Base-by-base conservation (phyloP, 2,113 vertebrate genomes). In the Panthera tigris region DNA sequence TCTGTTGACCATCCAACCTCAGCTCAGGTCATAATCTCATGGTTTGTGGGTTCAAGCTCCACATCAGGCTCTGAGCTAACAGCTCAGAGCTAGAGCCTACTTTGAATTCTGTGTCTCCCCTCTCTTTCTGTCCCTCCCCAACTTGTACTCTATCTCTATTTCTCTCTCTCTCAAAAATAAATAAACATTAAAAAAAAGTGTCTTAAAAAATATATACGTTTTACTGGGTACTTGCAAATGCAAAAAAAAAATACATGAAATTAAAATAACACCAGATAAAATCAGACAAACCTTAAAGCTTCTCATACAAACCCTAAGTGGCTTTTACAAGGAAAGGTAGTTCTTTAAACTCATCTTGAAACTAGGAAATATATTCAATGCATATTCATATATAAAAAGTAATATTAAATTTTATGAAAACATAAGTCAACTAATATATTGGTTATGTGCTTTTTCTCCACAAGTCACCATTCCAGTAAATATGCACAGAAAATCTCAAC, bases 351-450 rank as follows among this genome's bases (percentile, higher is more conserved):
- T 93, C 52, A 93, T 90, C 66, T 86, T 55, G 39, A 97, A 95
- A 93, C 84, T 63, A 96, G 66, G 31, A 92, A 95, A 91, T 39
- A 11, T 78, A 95, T 91, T 98, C 91, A 97, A 97, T 45, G 45
- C 45, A 45, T 45, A 93, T 94, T 63, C 1, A 97, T 39, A 94
- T 88, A 90, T 74, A 96, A 97, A 97, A 96, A 96, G 50, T 65
- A 82, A 76, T 50, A 68, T 81, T 82, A 91, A 41, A 95, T 96
- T 97, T 98, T 97, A 96, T 89, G 36, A 97, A 98, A 97, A 97
- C 8, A 69, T 95, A 97, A 91, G 94, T 97, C 91, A 97, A 73
- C 36, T 96, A 95, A 88, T 90, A 81, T 81, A 92, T 21, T 94
- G 36, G 33, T 81, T 96, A 81, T 50, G 3, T 74, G 45, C 52